phyloP scores from a whole-genome alignment of 2,113 vertebrate genomes.

The Hippoglossus stenolepis region DNA sequence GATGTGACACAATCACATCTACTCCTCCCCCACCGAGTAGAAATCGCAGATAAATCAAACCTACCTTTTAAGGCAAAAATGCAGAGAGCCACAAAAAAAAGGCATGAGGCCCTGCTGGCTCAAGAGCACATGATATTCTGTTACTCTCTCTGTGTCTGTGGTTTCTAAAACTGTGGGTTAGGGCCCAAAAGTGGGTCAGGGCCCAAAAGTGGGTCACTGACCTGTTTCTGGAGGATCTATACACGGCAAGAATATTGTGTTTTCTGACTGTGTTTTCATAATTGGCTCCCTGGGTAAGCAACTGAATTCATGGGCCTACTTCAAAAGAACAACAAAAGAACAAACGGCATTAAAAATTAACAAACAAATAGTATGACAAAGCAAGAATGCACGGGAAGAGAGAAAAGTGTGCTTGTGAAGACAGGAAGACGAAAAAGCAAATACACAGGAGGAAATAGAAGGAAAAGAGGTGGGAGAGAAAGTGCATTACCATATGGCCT shows the following conservation, averaged over 20 bases:
- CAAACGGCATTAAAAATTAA: background rate
- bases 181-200: conserved; percentile 28
- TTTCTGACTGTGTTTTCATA: conserved; percentile 26
- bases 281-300: conserved; percentile 36
- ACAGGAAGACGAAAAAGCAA: background rate
- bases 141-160: conserved; percentile 11
- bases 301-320: conserved; percentile 24
- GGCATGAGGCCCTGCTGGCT: conserved; percentile 11
- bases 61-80: conserved; percentile 69
- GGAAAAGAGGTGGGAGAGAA: background rate
- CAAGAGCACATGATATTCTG: conserved; percentile 12
- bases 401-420: background rate
- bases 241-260: conserved; percentile 15
- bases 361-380: conserved; percentile 3
- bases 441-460: background rate
- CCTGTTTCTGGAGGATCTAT: conserved; percentile 10
- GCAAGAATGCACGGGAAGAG: background rate
- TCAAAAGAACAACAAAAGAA: conserved; percentile 26
- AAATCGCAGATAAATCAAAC: conserved; percentile 66
- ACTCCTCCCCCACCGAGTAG: conserved; percentile 49
- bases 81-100: conserved; percentile 34
- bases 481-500: conserved; percentile 10
- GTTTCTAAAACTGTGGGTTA: conserved; percentile 28
- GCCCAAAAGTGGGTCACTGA: conserved; percentile 21
- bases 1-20: conserved; percentile 63